Base-by-base conservation (phyloP, 2,797 vertebrate genomes). In the Sebastes itinus region DNA sequence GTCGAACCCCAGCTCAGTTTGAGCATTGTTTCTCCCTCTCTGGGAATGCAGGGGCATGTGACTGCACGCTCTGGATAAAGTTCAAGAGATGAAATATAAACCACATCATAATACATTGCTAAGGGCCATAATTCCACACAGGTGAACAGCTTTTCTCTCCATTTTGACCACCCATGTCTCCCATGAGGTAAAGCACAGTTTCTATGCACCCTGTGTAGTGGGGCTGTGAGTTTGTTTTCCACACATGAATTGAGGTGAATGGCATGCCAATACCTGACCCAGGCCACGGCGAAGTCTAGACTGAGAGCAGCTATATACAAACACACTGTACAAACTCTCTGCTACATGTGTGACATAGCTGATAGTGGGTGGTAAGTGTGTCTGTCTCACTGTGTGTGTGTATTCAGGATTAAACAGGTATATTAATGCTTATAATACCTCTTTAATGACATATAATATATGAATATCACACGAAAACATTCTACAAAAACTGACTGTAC, bases 21-120 rank as follows among this genome's bases (percentile, higher is more conserved):
- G 84, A 86, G 83, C 90, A 94, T 95, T 95, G 95, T 95, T 92
- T 94, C 90, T 90, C 71, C 75, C 83, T 79, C 87, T 88, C 79
- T 82, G 89, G 93, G 95, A 95, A 96, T 95, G 94, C 81, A 68
- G 68, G 38, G 88, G 81, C 95, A 55, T 95, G 95, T 92, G 76
- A 8, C 87, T 77, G 86, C 95, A 90, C 1, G 96, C 78, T 88
- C 84, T 76, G 93, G 89, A 90, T 91, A 68, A 89, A 90, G 89
- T 94, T 94, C 90, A 94, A 89, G 92, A 95, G 93, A 95, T 94
- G 93, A 95, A 95, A 94, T 92, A 92, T 84, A 95, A 94, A 94
- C 95, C 94, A 93, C 94, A 95, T 94, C 92, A 95, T 92, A 95
- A 95, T 92, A 83, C 83, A 76, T 87, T 72, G 92, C 95, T 94